Evolutionary conservation across 2,113 vertebrate genomes (phyloP), one percentile per base, ranked within the genome.

Genomic region (Promerops cafer): DNA sequence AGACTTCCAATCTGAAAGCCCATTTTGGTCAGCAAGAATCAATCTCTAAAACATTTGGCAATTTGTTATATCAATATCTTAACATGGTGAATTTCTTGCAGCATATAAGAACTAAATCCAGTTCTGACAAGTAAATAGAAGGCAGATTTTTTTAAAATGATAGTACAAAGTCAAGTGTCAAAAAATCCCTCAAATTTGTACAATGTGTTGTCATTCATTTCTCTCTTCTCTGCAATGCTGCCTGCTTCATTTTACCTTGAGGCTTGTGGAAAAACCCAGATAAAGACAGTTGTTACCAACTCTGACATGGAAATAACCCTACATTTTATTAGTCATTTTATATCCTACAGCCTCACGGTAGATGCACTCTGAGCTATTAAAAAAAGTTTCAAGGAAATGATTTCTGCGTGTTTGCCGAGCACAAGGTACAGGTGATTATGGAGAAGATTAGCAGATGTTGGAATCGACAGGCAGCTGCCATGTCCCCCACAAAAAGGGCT

Each of bases 51-150:
- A 92, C 93, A 97, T 96, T 93, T 86, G 90, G 95, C 93, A 97
- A 96, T 98, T 98, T 98, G 92, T 97, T 97, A 97, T 97, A 98
- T 97, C 96, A 97, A 92, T 97, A 97, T 96, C 93, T 97, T 96
- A 98, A 97, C 83, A 74, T 27, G 70, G 86, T 22, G n/a, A 96
- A 96, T 84, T 97, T 80, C 84, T 91, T 92, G 64, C 81, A 95
- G 70, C 45, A 54, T 70, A 35, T 49, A 33, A 89, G 95, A 96
- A 97, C 96, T 97, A 97, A 97, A 97, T 92, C 64, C 89, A 57
- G 59, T 95, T 70, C 93, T 96, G 96, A 97, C 93, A 96, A 97
- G 77, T 94, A 98, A 97, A 97, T 94, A 97, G 93, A 97, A 96
- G 69, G 65, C 68, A 96, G 56, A 60, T 12, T 95, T 92, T 97